Percentiles rank a stretch among this genome's conserved stretches.
These are phyloP conservation scores for Mya arenaria DNA, from an alignment of 1,140 invertebrate species.

Conservation along the genomic window DNA sequence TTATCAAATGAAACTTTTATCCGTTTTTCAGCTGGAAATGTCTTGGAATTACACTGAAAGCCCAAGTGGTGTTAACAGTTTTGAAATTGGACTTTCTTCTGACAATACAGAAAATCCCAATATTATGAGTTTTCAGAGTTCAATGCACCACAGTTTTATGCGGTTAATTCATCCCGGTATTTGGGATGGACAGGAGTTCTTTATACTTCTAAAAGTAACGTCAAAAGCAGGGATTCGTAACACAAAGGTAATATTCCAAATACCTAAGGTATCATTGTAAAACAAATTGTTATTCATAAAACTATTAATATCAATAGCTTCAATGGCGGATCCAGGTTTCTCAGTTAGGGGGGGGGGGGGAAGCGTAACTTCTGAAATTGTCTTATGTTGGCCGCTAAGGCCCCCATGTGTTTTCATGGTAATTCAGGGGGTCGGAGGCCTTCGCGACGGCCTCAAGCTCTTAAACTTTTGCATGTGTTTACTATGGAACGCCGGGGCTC, in stretches of 20 bases:
- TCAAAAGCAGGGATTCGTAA: constrained; percentile 39
- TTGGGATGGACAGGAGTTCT: constrained; percentile 51
- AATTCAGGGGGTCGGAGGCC: too few species aligned
- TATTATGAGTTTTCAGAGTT: constrained; percentile 15
- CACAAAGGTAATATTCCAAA: constrained; percentile 52
- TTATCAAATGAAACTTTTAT: not conserved
- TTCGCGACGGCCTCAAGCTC: too few species aligned
- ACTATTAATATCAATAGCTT: too few species aligned
- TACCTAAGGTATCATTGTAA: too few species aligned
- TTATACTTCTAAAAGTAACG: constrained; percentile 45
- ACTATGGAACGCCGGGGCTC: too few species aligned
- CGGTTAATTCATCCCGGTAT: constrained; percentile 45
- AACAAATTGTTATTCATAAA: too few species aligned
- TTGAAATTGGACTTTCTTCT: constrained; percentile 47
- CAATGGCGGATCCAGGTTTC: too few species aligned
- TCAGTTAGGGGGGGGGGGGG: too few species aligned
- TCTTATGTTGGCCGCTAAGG: too few species aligned
- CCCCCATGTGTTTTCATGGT: too few species aligned
- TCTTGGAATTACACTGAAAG: constrained; percentile 55
- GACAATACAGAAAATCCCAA: constrained; percentile 5
- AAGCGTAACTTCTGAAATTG: too few species aligned
- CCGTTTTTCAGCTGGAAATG: constrained; percentile 42
- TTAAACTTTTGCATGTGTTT: too few species aligned
- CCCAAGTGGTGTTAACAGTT: constrained; percentile 50
- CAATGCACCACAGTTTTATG: constrained; percentile 39